These are phyloP conservation scores for Actinia equina DNA, from an alignment of 64 coral and sea anemone genomes.

Conservation along the genomic window DNA sequence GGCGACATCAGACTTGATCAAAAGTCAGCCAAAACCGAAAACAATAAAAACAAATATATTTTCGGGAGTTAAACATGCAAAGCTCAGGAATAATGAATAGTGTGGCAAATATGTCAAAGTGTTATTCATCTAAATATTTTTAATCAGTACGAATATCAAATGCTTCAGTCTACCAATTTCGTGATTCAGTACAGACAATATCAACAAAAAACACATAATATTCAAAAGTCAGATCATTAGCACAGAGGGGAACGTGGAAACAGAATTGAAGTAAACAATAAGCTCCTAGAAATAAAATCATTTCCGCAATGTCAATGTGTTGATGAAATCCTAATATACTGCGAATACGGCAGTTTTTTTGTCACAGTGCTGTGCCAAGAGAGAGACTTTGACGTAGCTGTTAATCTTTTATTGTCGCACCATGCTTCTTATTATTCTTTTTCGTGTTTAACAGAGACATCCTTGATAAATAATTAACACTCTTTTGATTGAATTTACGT, in stretches of 20 bases:
- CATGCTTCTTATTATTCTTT: background rate
- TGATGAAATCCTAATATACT: background rate
- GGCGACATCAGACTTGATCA: background rate
- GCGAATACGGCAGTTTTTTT: background rate
- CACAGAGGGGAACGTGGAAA: background rate
- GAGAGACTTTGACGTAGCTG: background rate
- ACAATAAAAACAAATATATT: background rate
- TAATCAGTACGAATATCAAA: no score
- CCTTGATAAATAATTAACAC: slow-evolving; percentile 9
- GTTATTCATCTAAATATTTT: no score
- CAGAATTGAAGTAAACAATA: background rate
- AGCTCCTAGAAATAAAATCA: background rate
- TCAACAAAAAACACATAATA: background rate
- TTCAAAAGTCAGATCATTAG: background rate
- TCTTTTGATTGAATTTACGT: background rate
- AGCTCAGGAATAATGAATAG: background rate
- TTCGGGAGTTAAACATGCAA: background rate
- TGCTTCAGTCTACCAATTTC: background rate
- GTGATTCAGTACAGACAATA: background rate
- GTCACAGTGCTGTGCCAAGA: background rate
- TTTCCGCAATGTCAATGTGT: background rate
- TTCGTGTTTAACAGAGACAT: background rate
- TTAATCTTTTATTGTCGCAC: background rate
- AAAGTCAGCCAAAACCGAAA: background rate
- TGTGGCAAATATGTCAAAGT: no score